Evolutionary conservation across 2,888 invertebrate species (phyloP), one percentile per base, ranked within the genome.

Genomic region (Steinernema hermaphroditum): DNA sequence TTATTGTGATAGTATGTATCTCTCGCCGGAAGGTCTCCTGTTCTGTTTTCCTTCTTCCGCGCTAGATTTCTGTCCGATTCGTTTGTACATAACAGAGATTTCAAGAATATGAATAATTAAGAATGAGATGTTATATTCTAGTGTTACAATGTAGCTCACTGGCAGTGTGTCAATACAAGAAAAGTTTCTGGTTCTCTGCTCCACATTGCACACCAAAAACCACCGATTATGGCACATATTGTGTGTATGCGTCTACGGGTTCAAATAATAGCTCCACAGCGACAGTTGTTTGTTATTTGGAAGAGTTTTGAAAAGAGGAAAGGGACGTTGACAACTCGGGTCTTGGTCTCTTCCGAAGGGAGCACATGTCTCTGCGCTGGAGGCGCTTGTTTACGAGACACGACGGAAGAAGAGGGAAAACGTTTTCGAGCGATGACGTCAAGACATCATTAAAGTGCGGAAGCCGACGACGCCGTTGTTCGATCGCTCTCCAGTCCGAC

Each of bases 341-440:
- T 29, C 34, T 34, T 27, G 16, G 62, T 32, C 62, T 62, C 62
- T 32, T 62, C 62, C 62, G 27, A 29, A 32, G 62, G 27, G 62
- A 62, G 62, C 62, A 34, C 62, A 32, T 62, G 54, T 54, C 54
- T 54, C 54, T 41, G 2, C 46, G 46, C 12, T 62, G 62, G 29
- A 62, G 34, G 8, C 62, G 62, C 62, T 62, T 62, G 62, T 62
- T 62, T 62, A 62, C 62, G 27, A 22, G 54, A 54, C n/a, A 54
- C 54, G 62, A 32, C 62, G 62, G 27, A 62, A 62, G 62, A 62
- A 62, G 32, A 62, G 62, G 62, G 29, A 62, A 62, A 62, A 29
- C 62, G 62, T 62, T 62, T 62, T 62, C 34, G 6, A 29, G 54
- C 62, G 32, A 29, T 62, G 62, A 62, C 62, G 62, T 62, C 62